These are phyloP conservation scores for Ictalurus punctatus DNA, from an alignment of 2,113 vertebrate species.

Conservation along the genomic window DNA sequence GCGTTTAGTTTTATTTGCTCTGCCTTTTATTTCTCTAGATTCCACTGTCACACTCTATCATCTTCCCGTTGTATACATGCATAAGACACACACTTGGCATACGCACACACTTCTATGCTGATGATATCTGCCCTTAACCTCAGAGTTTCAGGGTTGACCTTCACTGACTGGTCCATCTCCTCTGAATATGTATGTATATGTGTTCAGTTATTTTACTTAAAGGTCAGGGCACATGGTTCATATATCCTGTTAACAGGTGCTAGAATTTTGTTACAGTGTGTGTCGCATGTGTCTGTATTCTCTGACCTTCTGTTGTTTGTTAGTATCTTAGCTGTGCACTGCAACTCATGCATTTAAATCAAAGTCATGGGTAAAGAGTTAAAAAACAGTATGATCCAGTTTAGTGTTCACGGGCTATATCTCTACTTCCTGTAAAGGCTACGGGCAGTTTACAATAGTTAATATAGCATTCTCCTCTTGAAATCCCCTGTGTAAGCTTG, in stretches of 20 bases:
- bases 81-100: not conserved
- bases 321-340: not conserved
- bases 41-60: constrained; percentile 7
- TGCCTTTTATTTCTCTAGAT: constrained; percentile 2
- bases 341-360: not conserved
- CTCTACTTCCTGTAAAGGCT: not conserved
- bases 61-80: not conserved
- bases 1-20: not conserved
- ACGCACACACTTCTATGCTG: not conserved
- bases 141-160: not conserved
- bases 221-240: not conserved
- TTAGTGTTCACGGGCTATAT: not conserved
- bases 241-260: not conserved
- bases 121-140: not conserved
- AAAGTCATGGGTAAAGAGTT: not conserved
- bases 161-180: not conserved
- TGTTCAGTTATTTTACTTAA: not conserved
- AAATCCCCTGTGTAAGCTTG: not conserved
- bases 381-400: not conserved
- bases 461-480: not conserved
- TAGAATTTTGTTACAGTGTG: not conserved
- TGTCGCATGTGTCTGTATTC: not conserved
- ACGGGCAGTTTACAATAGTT: not conserved
- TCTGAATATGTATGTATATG: not conserved
- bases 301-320: not conserved